Conservation (phyloP, 2,113 vertebrate species). For the Tringa solitaria region DNA sequence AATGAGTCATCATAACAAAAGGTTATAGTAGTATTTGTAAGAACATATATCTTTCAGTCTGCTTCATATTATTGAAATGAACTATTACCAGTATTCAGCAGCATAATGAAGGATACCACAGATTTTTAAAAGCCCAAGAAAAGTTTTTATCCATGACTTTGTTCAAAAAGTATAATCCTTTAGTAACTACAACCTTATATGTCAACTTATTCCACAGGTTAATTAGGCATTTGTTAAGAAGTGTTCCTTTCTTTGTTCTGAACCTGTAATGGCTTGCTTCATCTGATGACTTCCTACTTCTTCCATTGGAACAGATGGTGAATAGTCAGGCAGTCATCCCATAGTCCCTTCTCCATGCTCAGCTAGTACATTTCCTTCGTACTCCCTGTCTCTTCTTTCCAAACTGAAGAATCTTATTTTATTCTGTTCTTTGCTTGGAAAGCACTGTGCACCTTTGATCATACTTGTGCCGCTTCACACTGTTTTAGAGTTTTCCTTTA, state of each 20-base stretch:
- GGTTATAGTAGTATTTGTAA: background rate
- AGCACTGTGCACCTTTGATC: background rate
- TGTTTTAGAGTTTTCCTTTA: background rate
- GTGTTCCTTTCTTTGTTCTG: background rate
- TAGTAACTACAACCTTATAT: background rate
- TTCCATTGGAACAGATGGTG: accelerated
- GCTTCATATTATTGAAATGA: background rate
- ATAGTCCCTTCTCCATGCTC: background rate
- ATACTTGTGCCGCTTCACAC: accelerated
- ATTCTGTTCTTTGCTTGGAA: background rate
- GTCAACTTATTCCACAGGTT: background rate
- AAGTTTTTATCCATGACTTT: background rate
- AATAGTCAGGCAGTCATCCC: background rate
- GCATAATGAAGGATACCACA: background rate
- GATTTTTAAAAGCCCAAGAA: background rate
- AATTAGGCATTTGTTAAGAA: background rate
- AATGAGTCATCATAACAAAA: background rate
- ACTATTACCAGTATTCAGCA: background rate
- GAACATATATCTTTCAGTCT: background rate
- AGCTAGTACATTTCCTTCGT: background rate
- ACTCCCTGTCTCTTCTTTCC: background rate
- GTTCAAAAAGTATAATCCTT: background rate
- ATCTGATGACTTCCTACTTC: background rate
- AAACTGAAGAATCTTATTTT: background rate
- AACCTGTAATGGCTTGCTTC: background rate